Percentiles rank a stretch among this genome's conserved stretches.
Evolutionary conservation across 2,888 invertebrate genomes (phyloP).

Genomic region (Lagria hirta): DNA sequence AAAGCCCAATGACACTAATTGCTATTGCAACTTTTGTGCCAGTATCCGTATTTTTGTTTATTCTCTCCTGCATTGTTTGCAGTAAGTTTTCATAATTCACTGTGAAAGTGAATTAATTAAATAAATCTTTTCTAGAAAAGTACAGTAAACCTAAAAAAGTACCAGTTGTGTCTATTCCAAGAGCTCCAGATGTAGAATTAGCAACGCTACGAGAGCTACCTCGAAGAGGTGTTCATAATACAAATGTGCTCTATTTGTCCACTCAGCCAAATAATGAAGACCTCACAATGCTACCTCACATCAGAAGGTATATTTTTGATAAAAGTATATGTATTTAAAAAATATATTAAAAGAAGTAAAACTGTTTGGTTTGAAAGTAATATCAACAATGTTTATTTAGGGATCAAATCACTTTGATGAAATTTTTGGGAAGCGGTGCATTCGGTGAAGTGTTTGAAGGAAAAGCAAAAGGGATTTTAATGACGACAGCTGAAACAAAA

Average conservation of each 20-base stretch:
- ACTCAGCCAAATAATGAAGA: conserved; percentile 56
- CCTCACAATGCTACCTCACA: conserved; percentile 80
- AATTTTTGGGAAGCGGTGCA: conserved; percentile 92
- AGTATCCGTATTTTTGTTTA: conserved; percentile 54
- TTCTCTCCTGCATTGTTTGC: conserved; percentile 56
- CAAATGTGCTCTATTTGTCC: conserved; percentile 78
- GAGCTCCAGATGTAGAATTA: conserved; percentile 76
- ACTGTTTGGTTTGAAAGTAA: conserved; percentile 2
- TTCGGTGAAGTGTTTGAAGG: conserved; percentile 98
- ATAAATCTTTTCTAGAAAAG: conserved; percentile 33
- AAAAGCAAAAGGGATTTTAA: conserved; percentile 67
- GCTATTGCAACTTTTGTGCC: conserved; percentile 67
- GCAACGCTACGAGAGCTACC: conserved; percentile 85
- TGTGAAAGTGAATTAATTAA: background rate
- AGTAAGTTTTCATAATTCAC: conserved; percentile 53
- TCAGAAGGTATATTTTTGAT: conserved; percentile 60
- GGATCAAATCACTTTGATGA: conserved; percentile 82
- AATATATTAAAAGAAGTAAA: conserved; percentile 1
- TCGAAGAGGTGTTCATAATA: conserved; percentile 70
- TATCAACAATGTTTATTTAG: conserved; percentile 33
- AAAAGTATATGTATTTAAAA: no score
- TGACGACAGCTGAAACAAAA: conserved; percentile 65
- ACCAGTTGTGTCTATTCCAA: conserved; percentile 47
- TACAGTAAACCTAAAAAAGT: conserved; percentile 69
- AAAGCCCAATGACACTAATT: conserved; percentile 56